These are phyloP conservation scores for Taenaris catops DNA, from an alignment of 2,888 invertebrate species.

Conservation along the genomic window DNA sequence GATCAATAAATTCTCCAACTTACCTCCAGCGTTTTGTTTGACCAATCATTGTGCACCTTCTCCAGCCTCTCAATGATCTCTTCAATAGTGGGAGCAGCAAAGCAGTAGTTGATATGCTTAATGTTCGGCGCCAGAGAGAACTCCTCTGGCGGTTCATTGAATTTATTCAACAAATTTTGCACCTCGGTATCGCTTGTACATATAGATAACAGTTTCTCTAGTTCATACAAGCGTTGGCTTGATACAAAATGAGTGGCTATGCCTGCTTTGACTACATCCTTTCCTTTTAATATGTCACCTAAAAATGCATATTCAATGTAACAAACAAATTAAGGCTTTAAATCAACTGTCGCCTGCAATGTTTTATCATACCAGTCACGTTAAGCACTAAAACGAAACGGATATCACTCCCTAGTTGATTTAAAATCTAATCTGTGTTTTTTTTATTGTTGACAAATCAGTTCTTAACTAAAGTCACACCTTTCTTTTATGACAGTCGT, in stretches of 20 bases:
- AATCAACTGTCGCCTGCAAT: too few species aligned
- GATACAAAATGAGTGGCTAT: constrained; percentile 95
- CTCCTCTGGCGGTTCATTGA: constrained; percentile 79
- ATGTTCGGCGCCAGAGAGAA: constrained; percentile 85
- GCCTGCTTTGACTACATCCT: constrained; percentile 92
- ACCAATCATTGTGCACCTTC: constrained; percentile 91
- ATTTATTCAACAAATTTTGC: constrained; percentile 80
- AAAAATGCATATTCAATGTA: too few species aligned
- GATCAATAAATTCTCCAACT: too few species aligned
- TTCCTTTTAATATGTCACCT: constrained; percentile 82
- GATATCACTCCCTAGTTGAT: too few species aligned
- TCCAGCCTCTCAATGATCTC: constrained; percentile 87
- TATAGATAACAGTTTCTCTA: constrained; percentile 82
- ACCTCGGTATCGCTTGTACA: constrained; percentile 72
- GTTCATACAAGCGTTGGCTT: constrained; percentile 80
- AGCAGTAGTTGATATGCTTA: constrained; percentile 88
- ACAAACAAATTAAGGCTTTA: too few species aligned
- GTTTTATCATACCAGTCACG: too few species aligned
- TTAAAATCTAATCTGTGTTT: too few species aligned
- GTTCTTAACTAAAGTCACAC: too few species aligned
- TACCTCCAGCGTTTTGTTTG: constrained; percentile 83
- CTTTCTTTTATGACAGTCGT: too few species aligned
- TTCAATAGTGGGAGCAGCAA: constrained; percentile 87
- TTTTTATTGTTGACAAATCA: too few species aligned
- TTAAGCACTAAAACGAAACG: too few species aligned